Evolutionary conservation across 1,140 invertebrate species (phyloP).

Genomic region (Aporrectodea caliginosa): DNA sequence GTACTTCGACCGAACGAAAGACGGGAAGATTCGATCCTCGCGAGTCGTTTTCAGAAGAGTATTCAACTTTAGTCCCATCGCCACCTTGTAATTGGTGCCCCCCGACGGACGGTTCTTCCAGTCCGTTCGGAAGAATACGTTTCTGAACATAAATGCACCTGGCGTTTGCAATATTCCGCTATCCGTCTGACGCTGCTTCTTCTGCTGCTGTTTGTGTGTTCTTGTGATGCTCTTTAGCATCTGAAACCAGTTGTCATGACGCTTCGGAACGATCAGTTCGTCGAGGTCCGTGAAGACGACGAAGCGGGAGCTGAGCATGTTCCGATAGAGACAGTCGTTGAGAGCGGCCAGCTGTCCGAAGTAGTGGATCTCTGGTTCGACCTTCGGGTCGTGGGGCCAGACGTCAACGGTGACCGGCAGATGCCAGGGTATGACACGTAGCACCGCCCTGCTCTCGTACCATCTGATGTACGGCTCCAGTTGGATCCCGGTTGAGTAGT

Average conservation of each 20-base stretch:
- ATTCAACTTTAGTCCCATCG: neutral
- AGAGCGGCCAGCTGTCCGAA: constrained; percentile 85
- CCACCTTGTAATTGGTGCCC: neutral
- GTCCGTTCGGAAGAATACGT: constrained; percentile 87
- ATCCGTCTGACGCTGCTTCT: no score
- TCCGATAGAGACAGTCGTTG: constrained; percentile 87
- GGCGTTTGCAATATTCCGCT: constrained; percentile 33
- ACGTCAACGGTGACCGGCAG: constrained; percentile 65
- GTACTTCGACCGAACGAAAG: constrained; percentile 26
- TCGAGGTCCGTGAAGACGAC: constrained; percentile 85
- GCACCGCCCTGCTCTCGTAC: constrained; percentile 62
- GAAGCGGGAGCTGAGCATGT: constrained; percentile 76
- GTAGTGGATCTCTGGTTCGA: constrained; percentile 86
- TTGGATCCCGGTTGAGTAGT: constrained; percentile 76
- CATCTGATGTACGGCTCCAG: constrained; percentile 67
- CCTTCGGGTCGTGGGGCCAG: constrained; percentile 37
- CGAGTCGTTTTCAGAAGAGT: neutral
- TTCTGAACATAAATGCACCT: constrained; percentile 70
- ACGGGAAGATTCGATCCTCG: constrained; percentile 4
- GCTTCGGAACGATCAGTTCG: constrained; percentile 80
- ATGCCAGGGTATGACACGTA: constrained; percentile 78
- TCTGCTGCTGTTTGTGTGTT: no score
- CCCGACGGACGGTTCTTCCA: constrained; percentile 58
- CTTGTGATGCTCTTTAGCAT: no score
- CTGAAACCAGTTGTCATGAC: constrained; percentile 63